A percentile compares a stretch with the other conserved stretches of the same genome.
These are phyloP conservation scores for Callocephalon fimbriatum DNA, from an alignment of 2,113 vertebrate genomes.

Conservation along the genomic window DNA sequence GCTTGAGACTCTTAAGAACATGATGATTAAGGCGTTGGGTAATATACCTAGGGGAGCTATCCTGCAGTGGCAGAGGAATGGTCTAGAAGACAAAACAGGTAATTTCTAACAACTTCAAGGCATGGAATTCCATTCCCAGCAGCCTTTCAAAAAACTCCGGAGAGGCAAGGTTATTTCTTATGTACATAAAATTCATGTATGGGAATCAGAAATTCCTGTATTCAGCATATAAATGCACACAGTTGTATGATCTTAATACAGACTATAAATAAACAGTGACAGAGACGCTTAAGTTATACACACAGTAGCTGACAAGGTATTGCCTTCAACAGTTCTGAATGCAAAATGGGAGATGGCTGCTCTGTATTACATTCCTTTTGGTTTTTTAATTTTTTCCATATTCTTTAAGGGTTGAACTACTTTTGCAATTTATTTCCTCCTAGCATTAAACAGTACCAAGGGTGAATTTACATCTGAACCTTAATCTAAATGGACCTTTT, in stretches of 20 bases:
- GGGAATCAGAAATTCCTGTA: conserved; percentile 1
- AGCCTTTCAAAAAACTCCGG: conserved; percentile 37
- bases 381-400: background rate
- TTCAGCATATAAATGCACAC: conserved; percentile 32
- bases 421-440: conserved; percentile 12
- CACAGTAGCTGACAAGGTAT: background rate
- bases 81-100: background rate
- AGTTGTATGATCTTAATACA: conserved; percentile 40
- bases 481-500: conserved; percentile 39
- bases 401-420: background rate
- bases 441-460: background rate
- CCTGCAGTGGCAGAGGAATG: background rate
- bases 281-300: conserved; percentile 25
- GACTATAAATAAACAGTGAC: conserved; percentile 41
- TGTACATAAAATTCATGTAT: background rate
- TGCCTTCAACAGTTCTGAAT: conserved; percentile 1
- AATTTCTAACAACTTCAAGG: conserved; percentile 34
- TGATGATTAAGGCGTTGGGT: conserved; percentile 51
- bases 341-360: background rate
- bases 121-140: conserved; percentile 5
- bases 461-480: background rate
- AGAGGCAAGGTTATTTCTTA: conserved; percentile 40
- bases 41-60: conserved; percentile 12
- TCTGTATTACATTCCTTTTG: background rate
- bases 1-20: conserved; percentile 38